Evolutionary conservation across 2,797 vertebrate genomes (phyloP), one percentile per base, ranked within the genome.

Genomic region (Acanthurus tractus): DNA sequence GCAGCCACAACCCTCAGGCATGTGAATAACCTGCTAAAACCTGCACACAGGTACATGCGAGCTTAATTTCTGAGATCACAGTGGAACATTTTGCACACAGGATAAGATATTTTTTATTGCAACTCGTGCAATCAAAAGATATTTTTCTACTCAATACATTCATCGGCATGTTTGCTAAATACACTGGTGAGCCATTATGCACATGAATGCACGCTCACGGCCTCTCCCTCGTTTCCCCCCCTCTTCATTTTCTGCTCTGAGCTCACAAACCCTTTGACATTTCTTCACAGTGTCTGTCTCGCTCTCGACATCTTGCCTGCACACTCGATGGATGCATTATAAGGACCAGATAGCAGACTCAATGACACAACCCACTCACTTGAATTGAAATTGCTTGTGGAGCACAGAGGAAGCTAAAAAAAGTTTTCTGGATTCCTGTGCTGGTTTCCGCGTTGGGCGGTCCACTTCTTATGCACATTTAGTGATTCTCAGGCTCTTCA

Each of bases 51-150:
- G 2, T 42, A 23, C 11, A 34, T 55, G 61, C 63, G 34, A 34
- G 11, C 20, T 11, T 70, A 20, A 36, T 20, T 40, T 40, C 38
- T 11, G 38, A 40, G 8, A 40, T 9, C 8, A 40, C 38, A 40
- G 10, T 40, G 38, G 18, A 10, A 8, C 11, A 36, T 20, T 67
- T n/a, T 14, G 50, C 2, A 36, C 22, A 20, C 23, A 22, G n/a
- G 20, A 34, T 29, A 0, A 36, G 3, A 11, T 46, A 1, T 53
- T 17, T 34, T 34, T 70, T 62, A 6, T 22, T 85, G 52, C 46
- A 54, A 75, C 69, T 44, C 18, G 38, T 38, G 63, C 46, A 59
- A 82, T 45, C 52, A 56, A 17, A 64, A 64, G 18, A 34, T 34
- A 38, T 34, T 38, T 17, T 22, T 50, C 22, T 40, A 18, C 67